Conservation (phyloP, 2,113 vertebrate genomes). For the Antechinus stuartii region DNA sequence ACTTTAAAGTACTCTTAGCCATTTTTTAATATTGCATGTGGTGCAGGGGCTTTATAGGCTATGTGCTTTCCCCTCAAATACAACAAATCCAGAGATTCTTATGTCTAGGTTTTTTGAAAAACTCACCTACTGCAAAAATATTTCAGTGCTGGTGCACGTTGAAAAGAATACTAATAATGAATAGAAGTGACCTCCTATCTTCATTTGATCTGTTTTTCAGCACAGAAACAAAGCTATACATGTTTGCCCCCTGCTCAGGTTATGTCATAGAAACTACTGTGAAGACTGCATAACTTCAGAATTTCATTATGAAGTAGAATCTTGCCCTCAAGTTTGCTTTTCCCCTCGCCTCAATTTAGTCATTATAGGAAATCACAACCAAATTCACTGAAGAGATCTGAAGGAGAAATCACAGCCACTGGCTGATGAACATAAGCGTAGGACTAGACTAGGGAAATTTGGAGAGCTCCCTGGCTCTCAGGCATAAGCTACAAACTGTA, state of each 20-base stretch:
- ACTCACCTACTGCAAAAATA: background rate
- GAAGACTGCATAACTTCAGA: background rate
- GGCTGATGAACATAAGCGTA: background rate
- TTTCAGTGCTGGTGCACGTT: background rate
- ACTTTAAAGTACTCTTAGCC: background rate
- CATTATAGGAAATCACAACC: background rate
- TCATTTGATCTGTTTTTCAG: background rate
- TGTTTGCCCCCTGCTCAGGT: background rate
- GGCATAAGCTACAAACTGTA: background rate
- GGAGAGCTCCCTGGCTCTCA: background rate
- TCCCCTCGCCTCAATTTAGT: background rate
- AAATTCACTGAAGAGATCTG: background rate
- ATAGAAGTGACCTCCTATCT: background rate
- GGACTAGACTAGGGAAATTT: background rate
- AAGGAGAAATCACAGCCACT: background rate
- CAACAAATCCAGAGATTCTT: background rate
- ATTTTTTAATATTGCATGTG: background rate
- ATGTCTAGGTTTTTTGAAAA: background rate
- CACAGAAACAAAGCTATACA: background rate
- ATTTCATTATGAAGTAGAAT: background rate
- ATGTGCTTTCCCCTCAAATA: background rate
- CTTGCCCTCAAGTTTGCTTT: background rate
- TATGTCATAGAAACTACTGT: background rate
- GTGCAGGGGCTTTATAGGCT: background rate
- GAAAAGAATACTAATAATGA: background rate